phyloP scores from a whole-genome alignment of 2,797 vertebrate species.

The Hapalemur alaotrensis region DNA sequence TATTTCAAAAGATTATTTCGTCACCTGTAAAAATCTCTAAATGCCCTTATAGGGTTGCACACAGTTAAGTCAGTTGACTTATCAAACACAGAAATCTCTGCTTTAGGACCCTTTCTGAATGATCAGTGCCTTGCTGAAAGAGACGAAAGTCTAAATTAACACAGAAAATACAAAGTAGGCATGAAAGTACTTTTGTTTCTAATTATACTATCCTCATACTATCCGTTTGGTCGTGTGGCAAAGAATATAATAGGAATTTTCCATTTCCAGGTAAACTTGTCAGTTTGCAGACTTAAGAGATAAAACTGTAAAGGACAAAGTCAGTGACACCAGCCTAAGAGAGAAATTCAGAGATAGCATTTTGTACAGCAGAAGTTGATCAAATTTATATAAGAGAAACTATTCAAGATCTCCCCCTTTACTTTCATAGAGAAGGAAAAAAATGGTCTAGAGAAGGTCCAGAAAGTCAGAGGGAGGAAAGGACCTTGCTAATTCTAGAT shows the following conservation, averaged over 20 bases:
- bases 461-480: background rate
- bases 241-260: background rate
- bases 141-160: background rate
- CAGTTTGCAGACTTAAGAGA: background rate
- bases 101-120: conserved; percentile 10
- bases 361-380: background rate
- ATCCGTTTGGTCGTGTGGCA: background rate
- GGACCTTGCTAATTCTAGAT: background rate
- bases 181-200: background rate
- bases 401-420: background rate
- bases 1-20: conserved; percentile 4
- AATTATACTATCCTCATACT: background rate
- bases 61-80: background rate
- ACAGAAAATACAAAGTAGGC: background rate
- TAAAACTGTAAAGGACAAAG: background rate
- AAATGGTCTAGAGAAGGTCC: background rate
- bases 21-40: background rate
- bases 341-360: background rate
- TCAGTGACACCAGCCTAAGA: background rate
- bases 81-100: conserved; percentile 26
- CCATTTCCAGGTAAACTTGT: background rate
- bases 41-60: background rate
- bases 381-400: background rate
- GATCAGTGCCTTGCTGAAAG: background rate
- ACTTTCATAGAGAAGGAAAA: background rate